These are phyloP conservation scores for Uromys caudimaculatus DNA, from an alignment of 2,797 vertebrate species.

Conservation along the genomic window DNA sequence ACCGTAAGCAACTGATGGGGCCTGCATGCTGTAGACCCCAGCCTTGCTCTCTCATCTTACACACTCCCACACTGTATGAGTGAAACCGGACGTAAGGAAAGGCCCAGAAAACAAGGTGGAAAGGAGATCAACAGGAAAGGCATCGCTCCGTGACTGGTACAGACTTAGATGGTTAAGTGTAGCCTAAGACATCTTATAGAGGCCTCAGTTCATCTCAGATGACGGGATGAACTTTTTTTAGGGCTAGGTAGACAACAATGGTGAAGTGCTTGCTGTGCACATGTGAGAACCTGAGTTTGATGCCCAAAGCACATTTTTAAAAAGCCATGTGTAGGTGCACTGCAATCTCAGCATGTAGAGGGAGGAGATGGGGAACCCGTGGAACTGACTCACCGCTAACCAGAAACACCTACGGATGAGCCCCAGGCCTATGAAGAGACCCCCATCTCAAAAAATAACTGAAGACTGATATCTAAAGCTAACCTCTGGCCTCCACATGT, in stretches of 20 bases:
- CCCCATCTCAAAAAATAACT: not conserved
- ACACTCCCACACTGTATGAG: not conserved
- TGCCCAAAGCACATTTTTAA: not conserved
- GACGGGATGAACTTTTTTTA: not conserved
- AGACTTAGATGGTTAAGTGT: not conserved
- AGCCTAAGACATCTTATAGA: not conserved
- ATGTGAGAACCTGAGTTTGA: not conserved
- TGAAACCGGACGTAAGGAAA: not conserved
- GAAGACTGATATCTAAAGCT: not conserved
- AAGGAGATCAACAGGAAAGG: not conserved
- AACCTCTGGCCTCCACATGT: no score
- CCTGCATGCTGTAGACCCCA: not conserved
- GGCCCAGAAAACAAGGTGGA: not conserved
- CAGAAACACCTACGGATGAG: not conserved
- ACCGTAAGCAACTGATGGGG: rapidly evolving
- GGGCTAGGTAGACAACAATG: not conserved
- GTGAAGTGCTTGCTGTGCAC: not conserved
- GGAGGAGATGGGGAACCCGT: not conserved
- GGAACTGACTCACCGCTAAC: not conserved
- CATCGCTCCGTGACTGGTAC: not conserved
- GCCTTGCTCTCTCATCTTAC: not conserved
- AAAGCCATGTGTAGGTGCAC: not conserved
- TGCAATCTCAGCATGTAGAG: not conserved
- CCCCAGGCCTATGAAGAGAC: not conserved
- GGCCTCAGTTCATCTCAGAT: not conserved